Conservation (phyloP, 2,888 invertebrate species). For the Eudasyphora cyanicolor region DNA sequence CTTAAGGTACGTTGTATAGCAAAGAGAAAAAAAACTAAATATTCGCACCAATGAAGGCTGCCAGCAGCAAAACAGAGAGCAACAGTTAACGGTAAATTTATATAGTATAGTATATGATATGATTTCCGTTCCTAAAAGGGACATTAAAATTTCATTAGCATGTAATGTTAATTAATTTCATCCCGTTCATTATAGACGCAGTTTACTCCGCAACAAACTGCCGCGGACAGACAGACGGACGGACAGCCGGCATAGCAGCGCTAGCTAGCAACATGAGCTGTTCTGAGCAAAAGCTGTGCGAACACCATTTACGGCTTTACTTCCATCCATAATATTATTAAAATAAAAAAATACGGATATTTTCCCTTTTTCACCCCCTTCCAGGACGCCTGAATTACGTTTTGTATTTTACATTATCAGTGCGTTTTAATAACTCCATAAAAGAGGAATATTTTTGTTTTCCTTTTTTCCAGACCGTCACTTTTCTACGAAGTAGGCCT, state of each 20-base stretch:
- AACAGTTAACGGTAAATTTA: conserved; percentile 44
- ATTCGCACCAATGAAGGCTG: background rate
- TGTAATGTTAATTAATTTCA: conserved; percentile 73
- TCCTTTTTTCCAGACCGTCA: conserved; percentile 1
- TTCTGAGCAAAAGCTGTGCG: background rate
- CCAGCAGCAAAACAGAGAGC: background rate
- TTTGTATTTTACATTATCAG: conserved; percentile 40
- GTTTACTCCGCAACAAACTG: conserved; percentile 37
- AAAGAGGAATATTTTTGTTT: conserved; percentile 23
- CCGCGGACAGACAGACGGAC: too few species aligned
- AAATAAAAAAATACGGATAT: background rate
- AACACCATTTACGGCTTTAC: conserved; percentile 19
- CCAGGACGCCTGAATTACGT: background rate
- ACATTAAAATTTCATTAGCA: conserved; percentile 73
- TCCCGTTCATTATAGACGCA: conserved; percentile 63
- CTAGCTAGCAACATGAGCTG: too few species aligned
- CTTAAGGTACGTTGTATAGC: too few species aligned
- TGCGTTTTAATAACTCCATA: conserved; percentile 48
- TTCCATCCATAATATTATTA: conserved; percentile 49
- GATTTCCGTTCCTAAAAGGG: conserved; percentile 55
- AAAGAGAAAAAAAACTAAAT: too few species aligned
- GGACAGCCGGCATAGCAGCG: background rate
- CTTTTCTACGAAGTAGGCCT: background rate
- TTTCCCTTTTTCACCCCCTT: background rate
- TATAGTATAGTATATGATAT: conserved; percentile 33